These are phyloP conservation scores for Trissoscelio sp. DNA, from an alignment of 2,888 invertebrate genomes.

Conservation along the genomic window DNA sequence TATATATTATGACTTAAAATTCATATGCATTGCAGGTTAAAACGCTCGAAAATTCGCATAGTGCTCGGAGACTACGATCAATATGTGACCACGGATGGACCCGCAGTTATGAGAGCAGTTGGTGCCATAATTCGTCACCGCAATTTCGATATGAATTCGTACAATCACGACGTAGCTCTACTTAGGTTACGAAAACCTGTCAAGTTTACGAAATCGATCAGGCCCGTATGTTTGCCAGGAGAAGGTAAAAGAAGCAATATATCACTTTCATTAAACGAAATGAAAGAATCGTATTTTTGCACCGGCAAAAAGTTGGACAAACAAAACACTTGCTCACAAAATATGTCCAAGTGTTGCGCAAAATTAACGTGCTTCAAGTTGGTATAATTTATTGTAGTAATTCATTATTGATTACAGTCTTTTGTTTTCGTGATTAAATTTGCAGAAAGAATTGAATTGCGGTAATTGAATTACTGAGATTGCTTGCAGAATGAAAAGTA, in stretches of 20 bases:
- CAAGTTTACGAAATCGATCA: constrained; percentile 89
- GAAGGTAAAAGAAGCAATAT: constrained; percentile 63
- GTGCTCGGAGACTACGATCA: constrained; percentile 94
- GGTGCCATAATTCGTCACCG: constrained; percentile 91
- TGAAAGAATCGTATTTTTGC: constrained; percentile 4
- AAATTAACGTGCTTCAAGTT: no score
- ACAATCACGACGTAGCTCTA: constrained; percentile 94
- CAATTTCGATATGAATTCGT: constrained; percentile 93
- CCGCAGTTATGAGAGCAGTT: constrained; percentile 92
- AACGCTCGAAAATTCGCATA: constrained; percentile 91
- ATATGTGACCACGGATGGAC: constrained; percentile 90
- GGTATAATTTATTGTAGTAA: not conserved
- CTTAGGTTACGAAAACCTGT: constrained; percentile 91
- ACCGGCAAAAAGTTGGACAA: not conserved
- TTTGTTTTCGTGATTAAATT: not conserved
- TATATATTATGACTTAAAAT: not conserved
- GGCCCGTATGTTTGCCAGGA: constrained; percentile 90
- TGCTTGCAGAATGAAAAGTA: not conserved
- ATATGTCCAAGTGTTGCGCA: not conserved
- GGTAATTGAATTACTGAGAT: not conserved
- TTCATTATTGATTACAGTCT: not conserved
- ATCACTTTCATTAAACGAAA: constrained; percentile 13
- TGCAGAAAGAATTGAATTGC: not conserved
- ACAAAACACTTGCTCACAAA: not conserved
- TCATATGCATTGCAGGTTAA: constrained; percentile 85